These are phyloP conservation scores for Thamnaconus septentrionalis DNA, from an alignment of 2,113 vertebrate species.

Conservation along the genomic window DNA sequence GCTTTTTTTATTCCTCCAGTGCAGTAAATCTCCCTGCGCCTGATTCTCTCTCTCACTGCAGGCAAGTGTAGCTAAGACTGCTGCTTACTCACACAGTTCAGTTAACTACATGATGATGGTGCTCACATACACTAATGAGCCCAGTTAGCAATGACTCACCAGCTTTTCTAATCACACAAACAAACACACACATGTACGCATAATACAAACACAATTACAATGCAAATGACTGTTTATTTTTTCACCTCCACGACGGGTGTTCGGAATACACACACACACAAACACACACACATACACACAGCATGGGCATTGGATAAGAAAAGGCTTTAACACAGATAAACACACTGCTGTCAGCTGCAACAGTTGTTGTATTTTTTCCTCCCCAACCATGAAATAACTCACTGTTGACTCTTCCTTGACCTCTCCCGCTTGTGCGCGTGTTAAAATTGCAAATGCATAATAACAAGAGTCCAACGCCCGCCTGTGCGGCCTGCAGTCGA, in stretches of 20 bases:
- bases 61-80: conserved; percentile 7
- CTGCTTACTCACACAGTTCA: conserved; percentile 15
- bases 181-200: background rate
- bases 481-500: background rate
- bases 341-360: conserved; percentile 9
- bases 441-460: background rate
- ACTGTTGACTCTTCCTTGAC: background rate
- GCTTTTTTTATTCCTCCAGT: background rate
- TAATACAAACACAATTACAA: conserved; percentile 1
- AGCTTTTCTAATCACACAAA: background rate
- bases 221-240: background rate
- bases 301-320: background rate
- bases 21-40: conserved; percentile 2
- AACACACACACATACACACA: conserved; percentile 11
- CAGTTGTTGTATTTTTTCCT: background rate
- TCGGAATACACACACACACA: conserved; percentile 6
- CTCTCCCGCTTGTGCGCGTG: background rate
- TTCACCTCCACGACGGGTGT: conserved; percentile 6
- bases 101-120: conserved; percentile 23
- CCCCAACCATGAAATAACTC: background rate
- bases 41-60: conserved; percentile 10
- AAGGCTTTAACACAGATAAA: background rate
- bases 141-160: conserved; percentile 19
- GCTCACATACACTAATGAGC: conserved; percentile 20
- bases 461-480: background rate